phyloP scores from a whole-genome alignment of 2,113 vertebrate genomes.

The Balaeniceps rex region DNA sequence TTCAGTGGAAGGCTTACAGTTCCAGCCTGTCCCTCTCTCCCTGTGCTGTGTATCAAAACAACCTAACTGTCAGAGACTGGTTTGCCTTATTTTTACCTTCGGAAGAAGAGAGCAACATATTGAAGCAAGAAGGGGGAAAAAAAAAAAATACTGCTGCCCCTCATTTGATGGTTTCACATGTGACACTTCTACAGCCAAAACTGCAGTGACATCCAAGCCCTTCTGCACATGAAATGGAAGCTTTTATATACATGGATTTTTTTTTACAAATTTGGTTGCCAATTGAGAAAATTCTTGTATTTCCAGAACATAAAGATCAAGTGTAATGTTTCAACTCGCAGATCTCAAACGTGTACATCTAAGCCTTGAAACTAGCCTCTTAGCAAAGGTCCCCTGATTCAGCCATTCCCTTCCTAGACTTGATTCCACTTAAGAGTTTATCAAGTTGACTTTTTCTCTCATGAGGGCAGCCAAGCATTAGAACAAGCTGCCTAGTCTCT shows the following conservation, averaged over 20 bases:
- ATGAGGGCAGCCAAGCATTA: too few species aligned
- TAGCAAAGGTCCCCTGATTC: background rate
- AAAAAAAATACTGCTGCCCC: too few species aligned
- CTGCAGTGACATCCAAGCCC: background rate
- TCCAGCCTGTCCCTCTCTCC: background rate
- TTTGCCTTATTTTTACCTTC: background rate
- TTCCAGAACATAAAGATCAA: background rate
- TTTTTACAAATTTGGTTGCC: background rate
- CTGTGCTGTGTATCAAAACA: background rate
- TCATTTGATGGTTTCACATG: background rate
- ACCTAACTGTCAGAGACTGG: background rate
- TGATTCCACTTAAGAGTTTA: background rate
- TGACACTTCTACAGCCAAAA: background rate
- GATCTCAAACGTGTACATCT: background rate
- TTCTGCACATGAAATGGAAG: background rate
- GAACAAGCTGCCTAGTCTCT: background rate
- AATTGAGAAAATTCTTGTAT: background rate
- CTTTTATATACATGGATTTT: background rate
- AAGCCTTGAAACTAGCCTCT: background rate
- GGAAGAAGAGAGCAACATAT: background rate
- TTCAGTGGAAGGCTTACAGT: background rate
- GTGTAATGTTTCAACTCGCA: background rate
- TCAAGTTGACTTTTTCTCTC: fast-evolving
- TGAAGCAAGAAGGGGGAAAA: background rate
- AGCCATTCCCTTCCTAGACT: background rate